phyloP scores from a whole-genome alignment of 2,113 vertebrate genomes.

The Ceyx cyanopectus region DNA sequence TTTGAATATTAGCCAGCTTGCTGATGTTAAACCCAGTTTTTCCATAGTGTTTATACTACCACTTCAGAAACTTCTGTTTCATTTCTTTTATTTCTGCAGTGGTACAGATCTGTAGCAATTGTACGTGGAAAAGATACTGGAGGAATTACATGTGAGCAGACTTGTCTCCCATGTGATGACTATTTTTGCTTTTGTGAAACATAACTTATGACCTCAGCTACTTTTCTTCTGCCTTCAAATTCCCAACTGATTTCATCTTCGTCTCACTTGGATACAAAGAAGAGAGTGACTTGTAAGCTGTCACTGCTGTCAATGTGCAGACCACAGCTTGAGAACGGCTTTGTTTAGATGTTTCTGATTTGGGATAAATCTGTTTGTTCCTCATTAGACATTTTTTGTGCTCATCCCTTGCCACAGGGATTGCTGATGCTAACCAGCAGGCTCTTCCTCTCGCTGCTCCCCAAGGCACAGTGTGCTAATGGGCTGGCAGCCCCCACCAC shows the following conservation, averaged over 20 bases:
- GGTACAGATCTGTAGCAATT: neutral
- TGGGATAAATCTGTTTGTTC: neutral
- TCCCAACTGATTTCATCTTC: neutral
- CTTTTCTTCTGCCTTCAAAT: conserved; percentile 15
- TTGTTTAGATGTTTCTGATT: neutral
- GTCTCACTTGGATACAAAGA: neutral
- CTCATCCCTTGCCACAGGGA: neutral
- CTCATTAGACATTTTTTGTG: neutral
- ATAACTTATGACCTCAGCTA: neutral
- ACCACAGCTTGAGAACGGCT: neutral
- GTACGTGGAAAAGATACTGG: neutral
- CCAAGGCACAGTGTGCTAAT: neutral
- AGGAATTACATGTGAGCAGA: neutral
- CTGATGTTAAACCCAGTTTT: neutral
- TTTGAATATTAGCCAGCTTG: too few relatives aligned
- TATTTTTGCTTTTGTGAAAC: neutral
- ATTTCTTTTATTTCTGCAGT: neutral
- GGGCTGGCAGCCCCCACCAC: neutral
- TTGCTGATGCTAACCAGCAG: neutral
- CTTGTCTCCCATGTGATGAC: neutral
- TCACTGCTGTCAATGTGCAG: neutral
- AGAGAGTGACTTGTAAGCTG: neutral
- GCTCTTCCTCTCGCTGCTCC: neutral
- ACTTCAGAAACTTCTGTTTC: neutral
- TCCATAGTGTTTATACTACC: neutral